These are phyloP conservation scores for Rhamnusium bicolor DNA, from an alignment of 2,888 invertebrate genomes.

Conservation along the genomic window DNA sequence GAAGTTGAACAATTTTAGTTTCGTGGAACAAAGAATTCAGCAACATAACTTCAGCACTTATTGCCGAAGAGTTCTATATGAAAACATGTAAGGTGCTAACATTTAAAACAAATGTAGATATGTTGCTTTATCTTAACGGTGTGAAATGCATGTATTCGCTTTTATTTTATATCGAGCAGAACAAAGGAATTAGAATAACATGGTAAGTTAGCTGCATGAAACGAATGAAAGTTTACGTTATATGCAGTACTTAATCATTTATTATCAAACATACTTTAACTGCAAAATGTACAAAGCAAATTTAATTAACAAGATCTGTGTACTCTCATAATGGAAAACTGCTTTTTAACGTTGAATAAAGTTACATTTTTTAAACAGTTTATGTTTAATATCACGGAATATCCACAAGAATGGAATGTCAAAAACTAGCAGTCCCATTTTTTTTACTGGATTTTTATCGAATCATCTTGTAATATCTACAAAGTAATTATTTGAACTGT, in stretches of 20 bases:
- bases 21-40: neutral
- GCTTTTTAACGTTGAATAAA: no score
- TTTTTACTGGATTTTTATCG: no score
- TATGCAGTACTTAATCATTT: neutral
- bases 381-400: no score
- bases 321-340: no score
- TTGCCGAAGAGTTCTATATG: neutral
- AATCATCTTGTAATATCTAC: no score
- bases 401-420: no score
- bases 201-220: neutral
- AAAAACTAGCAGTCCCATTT: no score
- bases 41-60: neutral
- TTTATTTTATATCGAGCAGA: neutral
- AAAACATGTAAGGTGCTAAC: neutral
- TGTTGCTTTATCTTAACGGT: neutral
- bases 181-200: neutral
- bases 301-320: no score
- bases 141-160: neutral
- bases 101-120: neutral
- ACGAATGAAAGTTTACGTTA: no score
- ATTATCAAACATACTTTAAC: neutral
- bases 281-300: neutral
- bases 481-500: no score
- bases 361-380: no score
- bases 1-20: constrained; percentile 22